Base-by-base conservation (phyloP, 2,888 invertebrate genomes). In the Cyclophora albipunctata region DNA sequence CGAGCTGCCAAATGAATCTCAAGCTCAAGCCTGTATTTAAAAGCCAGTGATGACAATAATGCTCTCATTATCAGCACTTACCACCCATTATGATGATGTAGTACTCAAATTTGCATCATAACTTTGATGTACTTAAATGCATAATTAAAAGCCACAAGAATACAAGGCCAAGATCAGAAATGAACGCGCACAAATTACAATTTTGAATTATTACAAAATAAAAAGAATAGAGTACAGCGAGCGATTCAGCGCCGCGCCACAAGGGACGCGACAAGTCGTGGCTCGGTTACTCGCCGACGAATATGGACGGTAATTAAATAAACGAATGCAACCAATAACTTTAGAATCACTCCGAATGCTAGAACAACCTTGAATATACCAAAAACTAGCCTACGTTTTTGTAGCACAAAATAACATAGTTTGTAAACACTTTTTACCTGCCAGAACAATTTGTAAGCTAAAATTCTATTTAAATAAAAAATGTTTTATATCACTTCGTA, bases 321-420 rank as follows among this genome's bases (percentile, higher is more conserved):
- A 78, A 76, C 67, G 71, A 78, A 74, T 73, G 69, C 69, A 71
- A 77, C 72, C 73, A 82, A 81, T 79, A 64, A 77, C 63, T 64
- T 63, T 63, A 69, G 66, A 65, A 74, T 64, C 68, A 69, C 60
- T 68, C 70, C 67, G 67, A 72, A 71, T 66, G 69, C 65, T 67
- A 73, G 72, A 75, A 70, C 74, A 84, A 82, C 87, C 84, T 86
- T 87, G 85, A 78, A 64, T 70, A 66, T 67, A 60, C 67, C 73
- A 71, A 81, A 78, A 76, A 75, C 69, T 64, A 61, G 60, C 68
- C 67, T 70, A 73, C 65, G 63, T 42, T 33, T 63, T 62, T 59
- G 50, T 61, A 66, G 60, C 63, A 63, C 62, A 69, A 66, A 51
- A 20, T 64, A 63, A 65, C 48, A 62, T 60, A 52, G 20, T 58